Conservation (phyloP, 1,140 invertebrate genomes). For the Lineus longissimus region DNA sequence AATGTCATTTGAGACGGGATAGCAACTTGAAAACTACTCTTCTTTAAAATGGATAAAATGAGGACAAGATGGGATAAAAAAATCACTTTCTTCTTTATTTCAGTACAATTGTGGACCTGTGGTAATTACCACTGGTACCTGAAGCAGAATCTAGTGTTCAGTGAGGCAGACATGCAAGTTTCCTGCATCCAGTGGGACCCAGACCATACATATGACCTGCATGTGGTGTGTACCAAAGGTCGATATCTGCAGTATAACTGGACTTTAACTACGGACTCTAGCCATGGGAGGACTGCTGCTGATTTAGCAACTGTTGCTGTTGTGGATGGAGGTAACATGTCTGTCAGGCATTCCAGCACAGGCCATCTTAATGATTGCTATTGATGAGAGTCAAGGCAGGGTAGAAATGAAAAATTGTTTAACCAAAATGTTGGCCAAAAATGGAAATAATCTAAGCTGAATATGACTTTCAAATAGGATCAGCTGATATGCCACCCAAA, state of each 20-base stretch:
- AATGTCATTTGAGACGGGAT: too few relatives aligned
- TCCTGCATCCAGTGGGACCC: slow-evolving; percentile 61
- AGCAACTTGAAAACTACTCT: too few relatives aligned
- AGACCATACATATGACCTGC: slow-evolving; percentile 59
- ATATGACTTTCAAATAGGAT: too few relatives aligned
- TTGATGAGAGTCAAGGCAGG: background rate
- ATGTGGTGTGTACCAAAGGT: slow-evolving; percentile 60
- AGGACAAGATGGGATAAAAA: too few relatives aligned
- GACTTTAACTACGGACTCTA: slow-evolving; percentile 62
- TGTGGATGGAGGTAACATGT: slow-evolving; percentile 66
- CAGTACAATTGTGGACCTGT: slow-evolving; percentile 73
- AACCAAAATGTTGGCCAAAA: background rate
- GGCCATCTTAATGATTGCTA: too few relatives aligned
- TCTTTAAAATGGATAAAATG: too few relatives aligned
- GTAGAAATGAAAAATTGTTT: background rate
- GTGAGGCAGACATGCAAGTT: slow-evolving; percentile 50
- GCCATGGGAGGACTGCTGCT: slow-evolving; percentile 50
- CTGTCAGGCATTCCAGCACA: too few relatives aligned
- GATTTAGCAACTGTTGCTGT: slow-evolving; percentile 63
- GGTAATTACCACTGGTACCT: slow-evolving; percentile 89
- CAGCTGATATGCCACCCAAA: too few relatives aligned
- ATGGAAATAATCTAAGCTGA: background rate
- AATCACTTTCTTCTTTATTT: slow-evolving; percentile 20
- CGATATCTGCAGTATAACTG: slow-evolving; percentile 62
- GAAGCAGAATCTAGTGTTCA: slow-evolving; percentile 68